phyloP scores from a whole-genome alignment of 1,140 invertebrate genomes.

The Bombus superbus region DNA sequence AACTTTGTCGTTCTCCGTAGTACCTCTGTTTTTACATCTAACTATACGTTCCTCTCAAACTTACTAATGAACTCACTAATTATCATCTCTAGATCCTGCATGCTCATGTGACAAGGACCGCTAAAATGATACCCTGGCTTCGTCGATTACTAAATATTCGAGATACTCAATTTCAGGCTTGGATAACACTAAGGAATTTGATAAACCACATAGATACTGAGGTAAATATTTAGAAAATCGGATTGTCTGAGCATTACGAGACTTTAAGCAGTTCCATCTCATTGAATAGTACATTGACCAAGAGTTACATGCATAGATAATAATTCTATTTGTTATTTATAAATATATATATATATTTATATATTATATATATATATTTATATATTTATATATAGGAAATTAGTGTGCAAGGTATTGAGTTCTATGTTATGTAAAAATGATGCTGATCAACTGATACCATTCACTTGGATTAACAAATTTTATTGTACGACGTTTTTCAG shows the following conservation, averaged over 20 bases:
- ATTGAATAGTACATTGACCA: conserved; percentile 42
- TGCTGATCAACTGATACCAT: too few relatives aligned
- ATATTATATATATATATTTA: too few relatives aligned
- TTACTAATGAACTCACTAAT: background rate
- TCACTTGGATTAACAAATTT: too few relatives aligned
- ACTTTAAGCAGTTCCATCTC: conserved; percentile 48
- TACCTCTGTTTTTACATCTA: background rate
- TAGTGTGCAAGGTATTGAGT: too few relatives aligned
- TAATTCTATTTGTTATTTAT: background rate
- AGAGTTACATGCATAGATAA: conserved; percentile 43
- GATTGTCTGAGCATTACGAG: conserved; percentile 45
- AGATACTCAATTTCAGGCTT: conserved; percentile 62
- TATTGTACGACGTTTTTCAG: too few relatives aligned
- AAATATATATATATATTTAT: too few relatives aligned
- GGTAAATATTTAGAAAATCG: conserved; percentile 30
- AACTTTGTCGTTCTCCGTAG: background rate
- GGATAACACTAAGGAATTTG: conserved; percentile 57
- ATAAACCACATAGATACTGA: conserved; percentile 50
- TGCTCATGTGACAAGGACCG: conserved; percentile 13
- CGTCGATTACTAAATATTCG: conserved; percentile 50
- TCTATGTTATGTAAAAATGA: too few relatives aligned
- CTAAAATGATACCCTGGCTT: conserved; percentile 30
- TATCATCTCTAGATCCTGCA: background rate
- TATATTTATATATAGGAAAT: too few relatives aligned
- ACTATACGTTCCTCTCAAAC: background rate